Evolutionary conservation across 2,797 vertebrate species (phyloP), one percentile per base, ranked within the genome.

Genomic region (Sebastes hubbsi): DNA sequence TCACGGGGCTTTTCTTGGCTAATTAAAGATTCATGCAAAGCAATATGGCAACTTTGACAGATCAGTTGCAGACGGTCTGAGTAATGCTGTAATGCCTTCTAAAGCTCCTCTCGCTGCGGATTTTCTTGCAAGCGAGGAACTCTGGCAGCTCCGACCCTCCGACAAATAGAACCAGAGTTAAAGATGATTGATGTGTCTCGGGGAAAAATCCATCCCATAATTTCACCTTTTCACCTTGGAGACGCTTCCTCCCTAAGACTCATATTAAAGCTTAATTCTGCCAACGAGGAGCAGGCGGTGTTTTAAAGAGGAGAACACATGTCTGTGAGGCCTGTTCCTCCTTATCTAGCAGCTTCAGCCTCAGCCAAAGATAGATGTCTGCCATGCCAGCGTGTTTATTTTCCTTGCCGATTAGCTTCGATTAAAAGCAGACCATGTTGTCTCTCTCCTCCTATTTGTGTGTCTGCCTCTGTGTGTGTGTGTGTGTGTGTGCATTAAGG

Each of bases 381-480:
- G 88, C 88, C 87, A 87, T 88, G 89, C 87, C 87, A 89, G 88
- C 87, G 24, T 93, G 91, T 93, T 93, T 93, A 91, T 94, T 94
- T 95, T 94, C 91, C 89, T 93, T 93, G 89, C 88, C 92, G 91
- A 95, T 94, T 94, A 94, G 89, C 92, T 90, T 87, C 82, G 93
- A 94, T 94, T 95, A 94, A 94, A 95, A 93, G 87, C 93, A 94
- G 91, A 91, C 89, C 88, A 85, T 91, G 92, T 89, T 92, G 89
- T 92, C 84, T 92, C 91, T 78, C 88, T 89, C 75, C 84, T 87
- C 84, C 82, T 85, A 84, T 89, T 88, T 92, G 91, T 91, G 87
- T 91, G 89, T 93, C 90, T 95, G 93, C 34, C 25, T 74, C 13
- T 87, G 86, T 36, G 36, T 88, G 75, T 89, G 92, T 92, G 75